These are phyloP conservation scores for Rachycentron canadum DNA, from an alignment of 2,797 vertebrate genomes.

Conservation along the genomic window DNA sequence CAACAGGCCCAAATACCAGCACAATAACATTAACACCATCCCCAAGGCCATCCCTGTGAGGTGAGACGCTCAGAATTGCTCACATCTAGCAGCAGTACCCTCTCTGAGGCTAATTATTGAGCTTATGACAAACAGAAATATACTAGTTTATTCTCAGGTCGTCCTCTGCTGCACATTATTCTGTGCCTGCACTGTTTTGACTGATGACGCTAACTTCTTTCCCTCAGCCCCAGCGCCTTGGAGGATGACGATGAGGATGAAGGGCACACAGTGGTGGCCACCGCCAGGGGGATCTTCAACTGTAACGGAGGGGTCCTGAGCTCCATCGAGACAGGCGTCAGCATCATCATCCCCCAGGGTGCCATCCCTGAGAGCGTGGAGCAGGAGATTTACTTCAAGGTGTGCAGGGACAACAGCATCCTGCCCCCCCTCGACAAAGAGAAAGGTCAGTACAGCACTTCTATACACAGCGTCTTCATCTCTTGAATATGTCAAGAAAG, in stretches of 20 bases:
- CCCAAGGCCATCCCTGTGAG: slow-evolving; percentile 97
- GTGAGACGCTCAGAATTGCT: slow-evolving; percentile 75
- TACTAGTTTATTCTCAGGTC: slow-evolving; percentile 6
- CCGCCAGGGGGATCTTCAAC: slow-evolving; percentile 96
- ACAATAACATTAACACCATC: slow-evolving; percentile 93
- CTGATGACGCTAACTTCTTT: slow-evolving; percentile 60
- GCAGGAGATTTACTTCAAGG: slow-evolving; percentile 99
- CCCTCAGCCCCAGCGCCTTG: slow-evolving; percentile 91
- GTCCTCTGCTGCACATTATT: slow-evolving; percentile 45
- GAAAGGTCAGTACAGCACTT: slow-evolving; percentile 89
- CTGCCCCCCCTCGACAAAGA: slow-evolving; percentile 98
- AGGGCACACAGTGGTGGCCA: slow-evolving; percentile 97
- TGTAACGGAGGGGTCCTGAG: slow-evolving; percentile 97
- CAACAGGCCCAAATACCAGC: slow-evolving; percentile 95
- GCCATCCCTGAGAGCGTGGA: slow-evolving; percentile 97
- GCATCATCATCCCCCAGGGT: slow-evolving; percentile 98
- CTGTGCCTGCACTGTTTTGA: slow-evolving; percentile 34
- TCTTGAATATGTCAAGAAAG: slow-evolving; percentile 18
- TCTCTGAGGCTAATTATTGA: slow-evolving; percentile 28
- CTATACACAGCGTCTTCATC: not conserved
- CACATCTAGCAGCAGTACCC: slow-evolving; percentile 9
- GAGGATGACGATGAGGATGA: slow-evolving; percentile 98
- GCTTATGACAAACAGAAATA: slow-evolving; percentile 27
- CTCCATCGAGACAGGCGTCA: slow-evolving; percentile 98
- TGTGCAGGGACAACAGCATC: slow-evolving; percentile 99